Conservation (phyloP, 2,113 vertebrate genomes). For the Coryphaenoides rupestris region DNA sequence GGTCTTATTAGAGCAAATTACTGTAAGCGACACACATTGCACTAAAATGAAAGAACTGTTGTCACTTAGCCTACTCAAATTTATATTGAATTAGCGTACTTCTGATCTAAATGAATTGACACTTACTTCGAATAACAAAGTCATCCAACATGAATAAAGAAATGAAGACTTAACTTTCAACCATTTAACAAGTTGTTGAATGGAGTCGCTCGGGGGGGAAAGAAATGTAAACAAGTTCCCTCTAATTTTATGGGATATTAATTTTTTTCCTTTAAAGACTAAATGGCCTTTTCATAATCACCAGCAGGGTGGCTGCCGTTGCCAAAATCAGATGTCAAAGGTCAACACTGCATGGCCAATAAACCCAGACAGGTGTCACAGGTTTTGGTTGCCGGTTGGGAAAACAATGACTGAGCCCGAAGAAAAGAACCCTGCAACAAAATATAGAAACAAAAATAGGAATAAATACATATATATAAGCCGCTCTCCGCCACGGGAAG, state of each 20-base stretch:
- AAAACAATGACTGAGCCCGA: neutral
- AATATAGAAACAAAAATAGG: neutral
- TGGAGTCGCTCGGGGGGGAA: neutral
- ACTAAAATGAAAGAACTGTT: no score
- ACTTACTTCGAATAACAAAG: no score
- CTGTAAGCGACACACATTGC: no score
- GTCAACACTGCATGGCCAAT: slow-evolving; percentile 17
- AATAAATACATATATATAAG: neutral
- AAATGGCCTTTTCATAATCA: slow-evolving; percentile 10
- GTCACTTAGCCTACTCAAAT: no score
- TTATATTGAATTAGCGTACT: no score
- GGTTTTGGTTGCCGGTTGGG: neutral
- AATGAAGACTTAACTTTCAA: neutral
- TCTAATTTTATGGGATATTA: no score
- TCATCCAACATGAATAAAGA: no score
- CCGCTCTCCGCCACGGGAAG: no score
- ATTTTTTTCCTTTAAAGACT: neutral
- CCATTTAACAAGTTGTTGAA: slow-evolving; percentile 15
- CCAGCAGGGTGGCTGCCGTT: neutral
- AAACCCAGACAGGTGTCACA: slow-evolving; percentile 3
- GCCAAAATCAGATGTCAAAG: slow-evolving; percentile 3
- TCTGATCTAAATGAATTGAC: no score
- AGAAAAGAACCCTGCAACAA: neutral
- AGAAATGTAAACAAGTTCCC: slow-evolving; percentile 1
- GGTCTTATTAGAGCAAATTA: no score